These are phyloP conservation scores for Crypturellus undulatus DNA, from an alignment of 2,113 vertebrate genomes.

Conservation along the genomic window DNA sequence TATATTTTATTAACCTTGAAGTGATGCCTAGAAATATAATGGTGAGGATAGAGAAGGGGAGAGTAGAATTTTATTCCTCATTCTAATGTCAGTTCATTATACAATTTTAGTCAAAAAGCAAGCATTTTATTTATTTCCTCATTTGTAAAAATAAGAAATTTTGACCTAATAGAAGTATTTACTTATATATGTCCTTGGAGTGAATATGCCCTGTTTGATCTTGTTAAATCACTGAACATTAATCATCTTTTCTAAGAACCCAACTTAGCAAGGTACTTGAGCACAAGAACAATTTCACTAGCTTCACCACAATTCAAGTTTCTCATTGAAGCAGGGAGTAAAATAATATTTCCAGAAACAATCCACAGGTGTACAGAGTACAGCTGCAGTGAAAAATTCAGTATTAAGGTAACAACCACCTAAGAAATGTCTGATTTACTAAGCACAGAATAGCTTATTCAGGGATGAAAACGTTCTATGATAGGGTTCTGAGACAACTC, in stretches of 20 bases:
- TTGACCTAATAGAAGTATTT: constrained; percentile 8
- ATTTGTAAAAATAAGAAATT: not conserved
- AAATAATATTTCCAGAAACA: not conserved
- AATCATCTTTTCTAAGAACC: not conserved
- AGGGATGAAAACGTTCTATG: too few relatives aligned
- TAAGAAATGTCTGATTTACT: not conserved
- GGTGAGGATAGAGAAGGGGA: constrained; percentile 17
- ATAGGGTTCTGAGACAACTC: too few relatives aligned
- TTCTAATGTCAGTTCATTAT: not conserved
- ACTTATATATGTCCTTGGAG: not conserved
- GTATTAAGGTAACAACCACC: not conserved
- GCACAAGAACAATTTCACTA: not conserved
- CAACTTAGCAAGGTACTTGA: not conserved
- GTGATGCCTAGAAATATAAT: constrained; percentile 6
- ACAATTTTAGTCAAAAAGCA: not conserved
- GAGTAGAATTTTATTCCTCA: not conserved
- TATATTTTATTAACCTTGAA: constrained; percentile 50
- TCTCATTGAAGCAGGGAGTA: not conserved
- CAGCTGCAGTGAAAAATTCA: not conserved
- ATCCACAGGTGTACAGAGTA: not conserved
- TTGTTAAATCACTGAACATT: not conserved
- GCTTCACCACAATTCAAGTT: not conserved
- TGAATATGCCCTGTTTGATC: not conserved
- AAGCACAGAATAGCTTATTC: not conserved
- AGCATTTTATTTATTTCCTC: constrained; percentile 13